Evolutionary conservation across 2,888 invertebrate genomes (phyloP), one percentile per base, ranked within the genome.

Genomic region (Malthinus flaveolus): DNA sequence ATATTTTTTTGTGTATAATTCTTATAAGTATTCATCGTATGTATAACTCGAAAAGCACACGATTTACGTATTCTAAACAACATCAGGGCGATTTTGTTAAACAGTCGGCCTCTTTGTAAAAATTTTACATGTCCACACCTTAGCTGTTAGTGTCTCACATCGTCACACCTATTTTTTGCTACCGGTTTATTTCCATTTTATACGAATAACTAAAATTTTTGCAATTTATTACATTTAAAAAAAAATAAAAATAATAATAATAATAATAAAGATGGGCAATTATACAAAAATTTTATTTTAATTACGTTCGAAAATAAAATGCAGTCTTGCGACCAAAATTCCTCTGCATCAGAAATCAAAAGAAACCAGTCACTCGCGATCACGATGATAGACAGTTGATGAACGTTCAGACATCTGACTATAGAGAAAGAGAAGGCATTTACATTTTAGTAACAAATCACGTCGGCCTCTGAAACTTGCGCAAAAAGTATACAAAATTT

Each of bases 301-400:
- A 23, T 23, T 23, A 23, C 23, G 23, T 23, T 3, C 5, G 5
- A 5, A 23, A 5, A 23, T 48, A 34, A 56, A 55, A 60, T 52
- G 60, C 60, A 48, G 59, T 49, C 55, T 55, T 47, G 59, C 61
- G 48, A 61, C 61, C 61, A 61, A 73, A 75, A 75, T 75, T 71
- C 73, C 73, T 53, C 67, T 60, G 70, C 72, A 69, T 73, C 70
- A 65, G 68, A 67, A 70, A 73, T 73, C 73, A 68, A 71, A 23
- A 66, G 74, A 75, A 76, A 74, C 75, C 75, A 73, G 74, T 74
- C 71, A 70, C 71, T 72, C 74, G 70, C 71, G 75, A 75, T 74
- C 73, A 68, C 72, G 74, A 75, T 74, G 23, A 23, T 23, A 71
- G 75, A 75, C 74, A 73, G 73, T 73, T 74, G 74, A 75, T 68